Base-by-base conservation (phyloP, 2,888 invertebrate genomes). In the Anarsia innoxiella region DNA sequence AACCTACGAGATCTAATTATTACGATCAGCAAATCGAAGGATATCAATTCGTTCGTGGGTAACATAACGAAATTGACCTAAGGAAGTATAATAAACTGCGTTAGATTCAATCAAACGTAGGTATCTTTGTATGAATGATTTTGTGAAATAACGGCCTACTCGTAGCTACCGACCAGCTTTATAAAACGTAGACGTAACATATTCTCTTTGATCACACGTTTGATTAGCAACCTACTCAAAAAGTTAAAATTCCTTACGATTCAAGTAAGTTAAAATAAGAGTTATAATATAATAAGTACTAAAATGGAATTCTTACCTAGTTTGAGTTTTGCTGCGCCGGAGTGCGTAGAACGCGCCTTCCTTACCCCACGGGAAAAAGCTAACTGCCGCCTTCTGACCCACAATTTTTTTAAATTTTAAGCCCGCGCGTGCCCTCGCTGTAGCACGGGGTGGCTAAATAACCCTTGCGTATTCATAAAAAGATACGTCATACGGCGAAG, bases 401-500 rank as follows among this genome's bases (percentile, higher is more conserved):
- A 74, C 73, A 69, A 72, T 71, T 72, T 75, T 74, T 72, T 76
- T 56, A 74, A n/a, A n/a, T n/a, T n/a, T n/a, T n/a, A n/a, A n/a
- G 61, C 61, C 62, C 27, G 63, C 71, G 64, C 72, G 74, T 75
- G 73, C 76, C 73, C 74, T 67, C 70, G 46, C 49, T 56, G 45
- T 53, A 40, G 53, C 57, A 53, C 57, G 54, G 49, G 48, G 39
- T 45, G 44, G 47, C 50, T 64, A 63, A 61, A 62, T 68, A 82
- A 78, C 82, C 83, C 84, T 82, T 76, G 66, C 79, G 68, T 75
- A 77, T 74, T 69, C 76, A 79, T 71, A 68, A 64, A 67, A 58
- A 59, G 57, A 62, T 60, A 60, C 68, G 51, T 69, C 63, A 64
- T 59, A 51, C 53, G 44, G n/a, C n/a, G n/a, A n/a, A n/a, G n/a